Base-by-base conservation (phyloP, 2,113 vertebrate genomes). In the Tragelaphus buxtoni region DNA sequence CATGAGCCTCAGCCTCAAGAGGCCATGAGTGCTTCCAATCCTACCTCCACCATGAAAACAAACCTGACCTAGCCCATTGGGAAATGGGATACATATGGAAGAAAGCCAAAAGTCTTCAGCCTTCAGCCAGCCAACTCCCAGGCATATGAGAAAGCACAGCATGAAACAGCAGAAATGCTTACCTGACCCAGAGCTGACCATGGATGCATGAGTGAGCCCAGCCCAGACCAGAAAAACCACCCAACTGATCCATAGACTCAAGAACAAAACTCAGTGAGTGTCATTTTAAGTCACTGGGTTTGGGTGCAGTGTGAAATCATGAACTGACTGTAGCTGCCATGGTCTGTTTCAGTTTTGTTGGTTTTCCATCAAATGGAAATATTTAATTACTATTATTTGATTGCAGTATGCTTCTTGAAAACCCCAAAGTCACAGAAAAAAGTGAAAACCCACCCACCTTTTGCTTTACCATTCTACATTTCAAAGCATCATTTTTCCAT, bases 31-130 rank as follows among this genome's bases (percentile, higher is more conserved):
- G 56, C 1, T 61, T 49, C 47, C 53, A 72, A 13, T 5, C 13
- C 35, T 53, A 3, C 45, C 28, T 24, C 7, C 39, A 49, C 32
- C 77, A 35, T 1, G 0, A 45, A 42, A 69, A 26, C 14, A 16
- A 18, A 5, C 14, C 12, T 35, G 18, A 47, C 14, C 20, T 60
- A 22, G 20, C 55, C 79, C 42, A 10, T 2, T 60, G 9, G 51
- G 45, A 28, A 18, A 32, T 2, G 49, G 45, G 32, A 28, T 7
- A 30, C 8, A 0, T 2, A 4, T 2, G 13, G 47, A 56, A 1
- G 61, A 55, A 45, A 90, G 8, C 18, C 82, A 49, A 18, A 30
- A 20, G 63, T 5, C 11, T n/a, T n/a, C 28, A 51, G 20, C 28
- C 45, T 79, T 28, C 28, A 18, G 1, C 35, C 14, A n/a, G 55